Evolutionary conservation across 2,888 invertebrate genomes (phyloP), one percentile per base, ranked within the genome.

Genomic region (Poecilobothrus nobilitatus): DNA sequence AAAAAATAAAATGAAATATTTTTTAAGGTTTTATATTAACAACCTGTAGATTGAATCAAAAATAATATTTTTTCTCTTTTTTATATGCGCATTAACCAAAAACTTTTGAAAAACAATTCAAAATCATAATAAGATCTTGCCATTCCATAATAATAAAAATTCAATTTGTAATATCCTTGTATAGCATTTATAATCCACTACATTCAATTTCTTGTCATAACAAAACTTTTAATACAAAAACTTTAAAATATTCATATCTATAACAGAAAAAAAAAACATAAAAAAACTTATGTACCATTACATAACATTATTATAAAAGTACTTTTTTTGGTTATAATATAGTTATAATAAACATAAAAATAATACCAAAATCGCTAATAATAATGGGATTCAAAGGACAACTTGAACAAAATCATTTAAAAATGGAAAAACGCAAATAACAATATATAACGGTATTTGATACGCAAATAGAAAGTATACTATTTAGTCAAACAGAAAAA

Each of bases 301-400:
- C n/a, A 53, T n/a, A 53, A 53, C 53, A 53, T 53, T 53, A n/a
- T 53, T 53, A 53, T 53, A 15, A 53, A 12, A 18, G 15, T 53
- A 53, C 27, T 8, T 53, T 12, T n/a, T 53, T 53, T 53, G 53
- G 27, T 27, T 53, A n/a, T 53, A 18, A 6, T 53, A 18, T 53
- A 53, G 27, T 27, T 6, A 53, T 53, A 53, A 53, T 53, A 53
- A 53, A 53, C 53, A 53, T 53, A 53, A 53, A 53, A 53, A 53
- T 53, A 53, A 53, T 53, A 53, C 53, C 18, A 53, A 53, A 53
- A 53, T 53, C 53, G 53, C 53, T 53, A 53, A 53, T 53, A 53
- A 53, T 53, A 53, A 53, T 53, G 53, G 1, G 18, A 53, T 53
- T 18, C 53, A 53, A 53, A 53, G 53, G 53, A 53, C 53, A 53